Percentiles rank a stretch among this genome's conserved stretches.
Conservation (phyloP, 2,797 vertebrate genomes). For the Alcedo atthis region DNA sequence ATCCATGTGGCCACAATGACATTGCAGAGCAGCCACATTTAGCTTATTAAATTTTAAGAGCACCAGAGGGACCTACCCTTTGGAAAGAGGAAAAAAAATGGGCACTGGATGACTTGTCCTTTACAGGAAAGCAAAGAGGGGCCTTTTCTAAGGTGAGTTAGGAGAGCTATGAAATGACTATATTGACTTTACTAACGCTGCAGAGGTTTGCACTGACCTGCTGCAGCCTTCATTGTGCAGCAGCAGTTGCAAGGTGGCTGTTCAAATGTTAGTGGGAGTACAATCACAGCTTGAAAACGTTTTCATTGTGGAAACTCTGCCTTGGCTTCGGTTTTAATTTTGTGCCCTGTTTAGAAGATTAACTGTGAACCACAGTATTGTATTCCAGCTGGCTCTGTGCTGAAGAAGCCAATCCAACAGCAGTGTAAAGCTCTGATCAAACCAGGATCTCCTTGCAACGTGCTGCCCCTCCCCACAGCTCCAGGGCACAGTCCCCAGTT, state of each 20-base stretch:
- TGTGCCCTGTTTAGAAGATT: slow-evolving; percentile 23
- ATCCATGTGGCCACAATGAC: not conserved
- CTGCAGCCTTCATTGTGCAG: not conserved
- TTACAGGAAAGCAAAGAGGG: not conserved
- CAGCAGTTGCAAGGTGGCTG: not conserved
- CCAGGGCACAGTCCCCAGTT: not conserved
- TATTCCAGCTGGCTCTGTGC: slow-evolving; percentile 39
- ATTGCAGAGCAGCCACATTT: not conserved
- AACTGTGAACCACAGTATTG: not conserved
- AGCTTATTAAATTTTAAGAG: not conserved
- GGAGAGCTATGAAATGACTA: not conserved
- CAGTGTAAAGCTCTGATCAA: not conserved
- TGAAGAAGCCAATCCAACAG: not conserved
- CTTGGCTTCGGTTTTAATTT: not conserved
- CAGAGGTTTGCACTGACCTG: not conserved
- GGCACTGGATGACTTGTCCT: not conserved
- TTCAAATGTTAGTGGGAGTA: not conserved
- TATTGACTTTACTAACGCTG: not conserved
- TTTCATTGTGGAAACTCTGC: not conserved
- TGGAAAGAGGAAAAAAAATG: fast-evolving
- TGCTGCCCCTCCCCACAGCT: fast-evolving
- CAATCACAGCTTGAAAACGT: not conserved
- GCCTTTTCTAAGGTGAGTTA: not conserved
- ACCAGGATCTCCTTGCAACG: not conserved
- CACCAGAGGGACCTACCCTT: not conserved